These are phyloP conservation scores for Unio delphinus DNA, from an alignment of 2,888 invertebrate genomes.

Conservation along the genomic window DNA sequence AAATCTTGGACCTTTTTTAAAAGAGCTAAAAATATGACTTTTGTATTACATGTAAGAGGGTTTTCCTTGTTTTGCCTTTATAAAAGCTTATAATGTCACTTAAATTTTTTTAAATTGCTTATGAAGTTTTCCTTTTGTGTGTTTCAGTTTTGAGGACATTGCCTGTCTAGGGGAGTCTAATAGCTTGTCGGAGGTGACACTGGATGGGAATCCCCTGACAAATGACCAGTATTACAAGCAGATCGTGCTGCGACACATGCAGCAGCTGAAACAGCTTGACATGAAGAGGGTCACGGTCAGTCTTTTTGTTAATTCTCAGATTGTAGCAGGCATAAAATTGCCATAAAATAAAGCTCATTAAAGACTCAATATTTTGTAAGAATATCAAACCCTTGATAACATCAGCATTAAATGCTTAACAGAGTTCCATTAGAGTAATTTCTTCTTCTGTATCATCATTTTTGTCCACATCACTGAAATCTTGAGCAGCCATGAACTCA, in stretches of 20 bases:
- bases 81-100: too few relatives aligned
- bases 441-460: too few relatives aligned
- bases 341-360: neutral
- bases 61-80: too few relatives aligned
- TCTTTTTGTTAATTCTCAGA: constrained; percentile 2
- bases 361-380: too few relatives aligned
- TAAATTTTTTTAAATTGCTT: too few relatives aligned
- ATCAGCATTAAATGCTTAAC: neutral
- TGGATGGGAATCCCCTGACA: constrained; percentile 76
- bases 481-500: too few relatives aligned
- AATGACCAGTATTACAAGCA: constrained; percentile 84
- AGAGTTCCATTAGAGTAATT: too few relatives aligned
- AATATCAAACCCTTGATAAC: neutral
- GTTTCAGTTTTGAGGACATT: constrained; percentile 86
- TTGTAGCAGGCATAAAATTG: neutral
- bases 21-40: too few relatives aligned
- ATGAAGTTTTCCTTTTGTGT: neutral
- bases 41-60: too few relatives aligned
- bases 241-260: constrained; percentile 66
- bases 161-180: constrained; percentile 84
- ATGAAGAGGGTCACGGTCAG: constrained; percentile 69
- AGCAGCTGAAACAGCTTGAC: constrained; percentile 69
- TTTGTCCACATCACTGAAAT: too few relatives aligned
- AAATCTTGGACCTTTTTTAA: too few relatives aligned
- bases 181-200: constrained; percentile 85